These are phyloP conservation scores for Poecilia velifera DNA, from an alignment of 2,797 vertebrate genomes.

Conservation along the genomic window DNA sequence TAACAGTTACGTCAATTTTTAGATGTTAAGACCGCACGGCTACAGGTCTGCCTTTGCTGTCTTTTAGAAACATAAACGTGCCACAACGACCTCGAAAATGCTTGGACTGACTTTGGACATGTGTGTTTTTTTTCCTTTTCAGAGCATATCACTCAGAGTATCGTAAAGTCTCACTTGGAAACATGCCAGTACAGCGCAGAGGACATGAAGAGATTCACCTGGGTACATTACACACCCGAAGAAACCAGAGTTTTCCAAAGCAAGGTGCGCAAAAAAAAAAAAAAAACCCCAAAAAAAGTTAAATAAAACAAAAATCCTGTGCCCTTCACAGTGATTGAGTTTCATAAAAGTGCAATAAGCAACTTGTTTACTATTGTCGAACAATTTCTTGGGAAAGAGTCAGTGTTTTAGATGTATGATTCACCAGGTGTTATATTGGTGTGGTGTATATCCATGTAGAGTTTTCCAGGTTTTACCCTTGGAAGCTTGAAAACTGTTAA, in stretches of 20 bases:
- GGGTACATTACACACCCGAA: conserved; percentile 87
- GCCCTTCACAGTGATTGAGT: background rate
- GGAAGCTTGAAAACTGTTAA: background rate
- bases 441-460: background rate
- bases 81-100: background rate
- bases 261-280: conserved; percentile 77
- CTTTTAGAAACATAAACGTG: background rate
- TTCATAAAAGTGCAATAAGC: background rate
- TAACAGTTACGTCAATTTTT: conserved; percentile 24
- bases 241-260: conserved; percentile 86
- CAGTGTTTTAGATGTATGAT: background rate
- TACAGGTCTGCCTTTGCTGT: background rate
- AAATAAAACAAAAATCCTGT: too few species aligned
- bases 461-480: background rate
- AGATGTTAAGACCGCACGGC: background rate
- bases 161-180: conserved; percentile 91
- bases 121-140: conserved; percentile 41
- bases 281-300: background rate
- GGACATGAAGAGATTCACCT: conserved; percentile 88
- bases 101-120: conserved; percentile 1
- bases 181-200: conserved; percentile 91
- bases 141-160: conserved; percentile 90
- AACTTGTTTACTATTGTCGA: too few species aligned
- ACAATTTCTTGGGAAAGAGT: background rate
- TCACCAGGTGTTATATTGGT: background rate